These are phyloP conservation scores for Pecten maximus DNA, from an alignment of 2,888 invertebrate genomes.

Conservation along the genomic window DNA sequence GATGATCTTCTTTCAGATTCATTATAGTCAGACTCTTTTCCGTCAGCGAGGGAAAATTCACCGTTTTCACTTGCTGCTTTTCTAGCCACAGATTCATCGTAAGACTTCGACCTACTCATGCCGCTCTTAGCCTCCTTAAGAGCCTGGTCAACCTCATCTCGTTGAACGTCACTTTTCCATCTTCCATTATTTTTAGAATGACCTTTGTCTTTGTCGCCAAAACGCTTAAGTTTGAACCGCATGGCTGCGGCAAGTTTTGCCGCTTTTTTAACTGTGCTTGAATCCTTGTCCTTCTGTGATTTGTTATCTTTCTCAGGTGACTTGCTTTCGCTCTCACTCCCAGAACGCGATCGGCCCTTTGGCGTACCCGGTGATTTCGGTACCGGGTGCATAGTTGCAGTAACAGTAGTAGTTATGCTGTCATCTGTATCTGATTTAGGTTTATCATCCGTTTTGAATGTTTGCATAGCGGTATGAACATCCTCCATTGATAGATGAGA, in stretches of 20 bases:
- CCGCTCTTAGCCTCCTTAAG: constrained; percentile 69
- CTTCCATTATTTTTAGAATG: constrained; percentile 61
- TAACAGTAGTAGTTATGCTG: constrained; percentile 41
- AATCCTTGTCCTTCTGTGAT: constrained; percentile 45
- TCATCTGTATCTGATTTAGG: constrained; percentile 36
- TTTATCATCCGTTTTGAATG: constrained; percentile 43
- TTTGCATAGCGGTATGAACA: constrained; percentile 72
- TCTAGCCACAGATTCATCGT: constrained; percentile 76
- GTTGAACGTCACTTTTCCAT: constrained; percentile 76
- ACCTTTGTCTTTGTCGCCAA: constrained; percentile 72
- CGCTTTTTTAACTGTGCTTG: constrained; percentile 62
- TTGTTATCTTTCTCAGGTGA: constrained; percentile 51
- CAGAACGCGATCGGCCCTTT: constrained; percentile 47
- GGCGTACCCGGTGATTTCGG: constrained; percentile 47
- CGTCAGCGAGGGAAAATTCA: constrained; percentile 55
- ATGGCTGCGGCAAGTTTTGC: constrained; percentile 75
- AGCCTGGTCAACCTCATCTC: constrained; percentile 73
- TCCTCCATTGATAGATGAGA: constrained; percentile 73
- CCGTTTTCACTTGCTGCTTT: constrained; percentile 64
- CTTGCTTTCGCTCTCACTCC: constrained; percentile 56
- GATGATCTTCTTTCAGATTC: constrained; percentile 57
- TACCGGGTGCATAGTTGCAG: constrained; percentile 17
- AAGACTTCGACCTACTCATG: constrained; percentile 78
- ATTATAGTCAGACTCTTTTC: constrained; percentile 34
- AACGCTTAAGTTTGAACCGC: constrained; percentile 73